phyloP scores from a whole-genome alignment of 2,888 invertebrate species.

The Plagiodera versicolora region DNA sequence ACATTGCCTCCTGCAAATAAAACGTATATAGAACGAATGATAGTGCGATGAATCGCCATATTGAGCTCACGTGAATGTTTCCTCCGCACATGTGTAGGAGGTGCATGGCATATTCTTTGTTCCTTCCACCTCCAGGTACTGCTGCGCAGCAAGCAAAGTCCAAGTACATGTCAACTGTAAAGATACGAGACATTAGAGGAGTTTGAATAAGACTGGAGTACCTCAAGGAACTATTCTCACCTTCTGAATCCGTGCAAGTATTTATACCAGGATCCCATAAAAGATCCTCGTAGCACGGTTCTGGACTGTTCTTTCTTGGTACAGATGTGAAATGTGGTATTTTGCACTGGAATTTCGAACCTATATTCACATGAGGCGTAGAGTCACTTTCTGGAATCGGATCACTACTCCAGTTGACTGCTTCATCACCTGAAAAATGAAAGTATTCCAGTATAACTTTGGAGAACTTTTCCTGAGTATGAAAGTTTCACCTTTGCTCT shows the following conservation, averaged over 20 bases:
- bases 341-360: conserved; percentile 82
- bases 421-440: conserved; percentile 45
- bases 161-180: conserved; percentile 86
- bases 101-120: conserved; percentile 91
- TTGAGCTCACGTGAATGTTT: conserved; percentile 72
- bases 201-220: no score
- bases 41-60: background rate
- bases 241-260: conserved; percentile 73
- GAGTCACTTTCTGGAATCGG: conserved; percentile 57
- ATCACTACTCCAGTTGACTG: conserved; percentile 49
- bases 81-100: conserved; percentile 84
- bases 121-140: conserved; percentile 90
- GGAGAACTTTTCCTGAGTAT: no score
- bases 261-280: conserved; percentile 87
- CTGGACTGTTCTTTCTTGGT: conserved; percentile 58
- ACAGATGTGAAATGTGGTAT: conserved; percentile 62
- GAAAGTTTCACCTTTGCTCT: conserved; percentile 38
- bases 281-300: conserved; percentile 67
- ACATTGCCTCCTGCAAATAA: conserved; percentile 70
- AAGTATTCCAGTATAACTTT: background rate
- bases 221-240: no score
- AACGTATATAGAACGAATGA: background rate
- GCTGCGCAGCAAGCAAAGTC: conserved; percentile 95
- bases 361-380: conserved; percentile 84
- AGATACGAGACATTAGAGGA: background rate